Base-by-base conservation (phyloP, 2,888 invertebrate species). In the Stenichneumon culpator region DNA sequence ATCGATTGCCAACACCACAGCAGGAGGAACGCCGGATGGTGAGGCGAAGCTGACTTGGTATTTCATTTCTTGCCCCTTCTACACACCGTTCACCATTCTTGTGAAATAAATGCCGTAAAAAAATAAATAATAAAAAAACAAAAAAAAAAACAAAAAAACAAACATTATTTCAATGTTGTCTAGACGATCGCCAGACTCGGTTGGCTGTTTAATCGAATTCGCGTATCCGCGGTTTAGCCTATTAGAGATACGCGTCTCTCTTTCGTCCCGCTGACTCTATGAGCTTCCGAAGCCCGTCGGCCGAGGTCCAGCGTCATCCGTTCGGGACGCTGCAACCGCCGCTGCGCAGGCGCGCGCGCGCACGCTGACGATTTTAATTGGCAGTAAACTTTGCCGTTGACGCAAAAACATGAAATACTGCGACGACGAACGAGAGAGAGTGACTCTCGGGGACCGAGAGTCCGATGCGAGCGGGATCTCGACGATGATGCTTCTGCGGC, bases 341-440 rank as follows among this genome's bases (percentile, higher is more conserved):
- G 63, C 25, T 57, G 86, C 70, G 32, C 70, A 78, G 73, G 80
- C 73, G 80, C 67, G 82, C 83, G 74, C 44, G 86, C 86, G 82
- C 88, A 87, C 86, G 87, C 89, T 86, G 90, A 89, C 88, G 86
- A 90, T 90, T 92, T 91, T 92, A 92, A 92, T 92, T 92, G 92
- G 91, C 90, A 90, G 91, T 91, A 92, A 92, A 92, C 84, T 90
- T 90, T 89, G 90, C 87, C 86, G 88, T 87, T 87, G 88, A 87
- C 88, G 88, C 90, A 93, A 92, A 92, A 92, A 92, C 90, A 89
- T 91, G 90, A 90, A 90, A 90, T 91, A 90, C 90, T 89, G 87
- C 89, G 87, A 88, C 87, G 87, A 47, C 36, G 88, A 82, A 87
- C 82, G 86, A 89, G 87, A 88, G 89, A 88, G 87, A 88, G 88